Evolutionary conservation across 2,113 vertebrate genomes (phyloP), one percentile per base, ranked within the genome.

Genomic region (Gorsachius goisagi): DNA sequence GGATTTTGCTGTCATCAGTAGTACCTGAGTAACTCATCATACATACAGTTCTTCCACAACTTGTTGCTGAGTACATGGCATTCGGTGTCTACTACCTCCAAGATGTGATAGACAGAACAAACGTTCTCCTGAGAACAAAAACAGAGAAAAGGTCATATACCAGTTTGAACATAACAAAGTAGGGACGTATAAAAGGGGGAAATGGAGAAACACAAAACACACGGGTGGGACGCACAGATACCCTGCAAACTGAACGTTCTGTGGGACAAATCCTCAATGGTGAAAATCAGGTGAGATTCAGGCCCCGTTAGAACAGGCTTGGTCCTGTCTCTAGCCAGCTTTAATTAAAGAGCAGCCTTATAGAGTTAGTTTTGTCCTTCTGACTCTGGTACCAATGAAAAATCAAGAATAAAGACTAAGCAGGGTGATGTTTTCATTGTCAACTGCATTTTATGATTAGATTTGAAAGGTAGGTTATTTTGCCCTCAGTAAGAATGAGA

Each of bases 61-160:
- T 81, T 98, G 64, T 17, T 93, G 83, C 96, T 98, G 81, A 97
- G 96, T 45, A 98, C 97, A 0, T 98, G 97, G 33, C 98, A 98
- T 35, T 44, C 24, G 0, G 96, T 98, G 78, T 98, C 97, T 47
- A 95, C n/a, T 44, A 98, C 97, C 4, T 98, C 98, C 94, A 98
- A 19, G 3, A 81, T 88, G 50, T 98, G 80, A 52, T 97, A 98
- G 66, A 97, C 23, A 80, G 95, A 97, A 15, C 96, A 97, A 41
- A 13, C 58, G 12, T 37, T 78, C 52, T 71, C 78, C 97, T 98
- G 85, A 52, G 86, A 93, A 69, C 23, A 75, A 37, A 37, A 44
- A 35, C 41, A 41, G 62, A 45, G 33, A 53, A 77, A 63, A 2
- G 4, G 5, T 91, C n/a, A 50, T n/a, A 50, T 62, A 9, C 22